Base-by-base conservation (phyloP, 2,888 invertebrate species). In the Heliconius hortense region DNA sequence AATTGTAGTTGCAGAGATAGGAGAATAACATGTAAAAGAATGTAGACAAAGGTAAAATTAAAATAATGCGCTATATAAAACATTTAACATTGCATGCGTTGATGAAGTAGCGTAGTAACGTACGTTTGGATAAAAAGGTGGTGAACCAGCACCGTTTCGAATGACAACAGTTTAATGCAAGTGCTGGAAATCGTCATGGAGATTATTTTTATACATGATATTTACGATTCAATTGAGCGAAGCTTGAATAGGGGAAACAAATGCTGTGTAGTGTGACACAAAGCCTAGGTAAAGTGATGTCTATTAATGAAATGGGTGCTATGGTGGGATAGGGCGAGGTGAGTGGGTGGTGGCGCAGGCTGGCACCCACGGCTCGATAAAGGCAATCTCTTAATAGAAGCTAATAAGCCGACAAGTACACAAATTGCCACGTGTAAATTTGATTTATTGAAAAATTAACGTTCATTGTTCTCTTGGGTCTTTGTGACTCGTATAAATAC, bases 321-420 rank as follows among this genome's bases (percentile, higher is more conserved):
- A 82, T 86, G 85, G 86, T 87, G 83, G 86, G 87, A 85, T 78
- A 84, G 87, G 87, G 86, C 85, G 83, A 86, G 85, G 88, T 87
- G 84, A 86, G 87, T 85, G 87, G 88, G 88, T 84, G 86, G 84
- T 82, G 84, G 87, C 85, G 84, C 84, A 87, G 87, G 87, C 86
- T 94, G 89, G 92, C 91, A 92, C 95, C 95, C 95, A 95, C 92
- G 92, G 92, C 92, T 92, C 92, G 92, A 90, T 89, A 84, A 85
- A 88, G 89, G 89, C 87, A 87, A 84, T 87, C 85, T 87, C 82
- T 85, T 84, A 85, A 85, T 83, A 87, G 83, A 91, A 91, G 90
- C 90, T 88, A 86, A 86, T 82, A 91, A 92, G 90, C 91, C 86
- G 86, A 86, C 84, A 87, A 87, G 84, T 86, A 85, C 83, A 87